Evolutionary conservation across 2,888 invertebrate species (phyloP).

Genomic region (Lamellibrachia satsuma): DNA sequence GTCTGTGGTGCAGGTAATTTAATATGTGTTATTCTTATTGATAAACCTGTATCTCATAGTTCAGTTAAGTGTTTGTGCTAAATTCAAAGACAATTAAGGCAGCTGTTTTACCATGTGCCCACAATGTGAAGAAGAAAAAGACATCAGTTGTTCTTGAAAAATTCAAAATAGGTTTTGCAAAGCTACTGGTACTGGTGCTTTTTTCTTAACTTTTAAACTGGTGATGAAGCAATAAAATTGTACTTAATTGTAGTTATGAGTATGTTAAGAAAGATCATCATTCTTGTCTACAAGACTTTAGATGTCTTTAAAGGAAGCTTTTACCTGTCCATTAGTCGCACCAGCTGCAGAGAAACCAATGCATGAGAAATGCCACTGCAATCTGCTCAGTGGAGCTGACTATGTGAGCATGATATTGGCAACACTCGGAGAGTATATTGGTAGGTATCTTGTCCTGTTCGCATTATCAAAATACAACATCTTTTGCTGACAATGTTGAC

Average conservation of each 20-base stretch:
- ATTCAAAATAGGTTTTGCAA: too few species aligned
- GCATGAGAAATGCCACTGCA: constrained; percentile 55
- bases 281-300: too few species aligned
- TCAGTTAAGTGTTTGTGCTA: not conserved
- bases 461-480: not conserved
- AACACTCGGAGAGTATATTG: constrained; percentile 62
- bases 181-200: too few species aligned
- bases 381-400: constrained; percentile 52
- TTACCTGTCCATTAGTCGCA: not conserved
- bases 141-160: too few species aligned
- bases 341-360: constrained; percentile 19
- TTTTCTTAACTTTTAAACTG: too few species aligned
- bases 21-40: not conserved
- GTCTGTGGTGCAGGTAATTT: constrained; percentile 35
- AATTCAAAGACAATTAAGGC: not conserved
- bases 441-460: constrained; percentile 43
- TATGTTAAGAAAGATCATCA: too few species aligned
- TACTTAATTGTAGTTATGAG: too few species aligned
- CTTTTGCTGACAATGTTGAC: too few species aligned
- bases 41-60: not conserved
- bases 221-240: too few species aligned
- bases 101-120: too few species aligned
- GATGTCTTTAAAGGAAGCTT: not conserved
- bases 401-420: constrained; percentile 61
- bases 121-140: too few species aligned